These are phyloP conservation scores for Ptychochromis oligacanthus DNA, from an alignment of 2,113 vertebrate species.

Conservation along the genomic window DNA sequence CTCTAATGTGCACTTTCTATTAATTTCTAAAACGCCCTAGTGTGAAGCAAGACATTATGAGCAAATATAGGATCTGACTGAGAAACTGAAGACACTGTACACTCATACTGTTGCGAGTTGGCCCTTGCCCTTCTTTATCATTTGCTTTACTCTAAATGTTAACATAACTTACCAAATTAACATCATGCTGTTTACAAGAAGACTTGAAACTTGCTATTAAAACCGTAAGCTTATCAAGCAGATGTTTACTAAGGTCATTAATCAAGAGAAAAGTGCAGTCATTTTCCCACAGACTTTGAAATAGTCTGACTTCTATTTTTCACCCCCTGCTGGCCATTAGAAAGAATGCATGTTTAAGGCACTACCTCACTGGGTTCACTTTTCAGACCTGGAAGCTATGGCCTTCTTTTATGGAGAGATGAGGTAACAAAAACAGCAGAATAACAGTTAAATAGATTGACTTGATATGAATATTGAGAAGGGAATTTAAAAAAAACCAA, in stretches of 20 bases:
- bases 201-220: background rate
- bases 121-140: background rate
- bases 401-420: background rate
- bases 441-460: background rate
- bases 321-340: background rate
- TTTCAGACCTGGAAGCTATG: background rate
- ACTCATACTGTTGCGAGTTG: background rate
- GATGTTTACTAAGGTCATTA: background rate
- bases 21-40: background rate
- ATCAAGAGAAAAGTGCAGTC: background rate
- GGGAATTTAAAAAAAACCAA: background rate
- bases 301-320: background rate
- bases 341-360: background rate
- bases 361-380: background rate
- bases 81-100: no score
- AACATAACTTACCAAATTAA: background rate
- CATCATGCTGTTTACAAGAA: background rate
- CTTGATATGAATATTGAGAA: background rate
- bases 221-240: background rate
- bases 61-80: background rate
- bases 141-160: background rate
- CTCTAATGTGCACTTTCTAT: background rate
- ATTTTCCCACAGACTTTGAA: background rate
- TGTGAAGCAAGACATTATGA: background rate
- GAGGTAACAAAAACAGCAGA: background rate